A percentile compares a stretch with the other conserved stretches of the same genome.
Conservation (phyloP, 2,113 vertebrate species). For the Lepidothrix coronata region DNA sequence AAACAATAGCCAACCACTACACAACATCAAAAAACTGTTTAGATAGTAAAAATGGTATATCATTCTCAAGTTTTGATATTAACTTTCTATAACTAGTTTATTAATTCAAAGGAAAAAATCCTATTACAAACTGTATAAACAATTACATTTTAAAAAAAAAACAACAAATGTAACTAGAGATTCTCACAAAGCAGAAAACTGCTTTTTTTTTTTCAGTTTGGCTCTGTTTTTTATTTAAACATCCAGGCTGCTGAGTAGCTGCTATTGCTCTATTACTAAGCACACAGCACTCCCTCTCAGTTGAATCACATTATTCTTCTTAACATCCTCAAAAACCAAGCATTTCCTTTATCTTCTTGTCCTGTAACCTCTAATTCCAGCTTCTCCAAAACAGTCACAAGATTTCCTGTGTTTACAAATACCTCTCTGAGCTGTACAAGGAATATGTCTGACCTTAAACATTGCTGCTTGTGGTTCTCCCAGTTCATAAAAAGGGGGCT, state of each 20-base stretch:
- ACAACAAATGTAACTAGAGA: not conserved
- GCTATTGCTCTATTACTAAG: not conserved
- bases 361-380: not conserved
- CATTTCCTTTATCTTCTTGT: not conserved
- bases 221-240: not conserved
- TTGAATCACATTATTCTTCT: not conserved
- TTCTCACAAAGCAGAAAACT: not conserved
- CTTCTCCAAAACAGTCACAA: not conserved
- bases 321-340: not conserved
- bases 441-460: constrained; percentile 88
- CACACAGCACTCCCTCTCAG: not conserved
- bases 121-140: not conserved
- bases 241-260: not conserved
- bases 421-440: not conserved
- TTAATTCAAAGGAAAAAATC: not conserved
- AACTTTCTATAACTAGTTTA: not conserved
- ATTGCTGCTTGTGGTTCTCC: constrained; percentile 98
- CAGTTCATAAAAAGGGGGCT: constrained; percentile 95
- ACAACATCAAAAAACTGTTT: not conserved
- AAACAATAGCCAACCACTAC: constrained; percentile 69
- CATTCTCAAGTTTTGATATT: not conserved
- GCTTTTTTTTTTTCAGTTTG: not conserved
- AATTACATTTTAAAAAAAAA: not conserved
- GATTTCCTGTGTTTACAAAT: constrained; percentile 13
- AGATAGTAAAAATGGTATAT: not conserved